A percentile compares a stretch with the other conserved stretches of the same genome.
Evolutionary conservation across 2,797 vertebrate genomes (phyloP).

Genomic region (Loriculus beryllinus): DNA sequence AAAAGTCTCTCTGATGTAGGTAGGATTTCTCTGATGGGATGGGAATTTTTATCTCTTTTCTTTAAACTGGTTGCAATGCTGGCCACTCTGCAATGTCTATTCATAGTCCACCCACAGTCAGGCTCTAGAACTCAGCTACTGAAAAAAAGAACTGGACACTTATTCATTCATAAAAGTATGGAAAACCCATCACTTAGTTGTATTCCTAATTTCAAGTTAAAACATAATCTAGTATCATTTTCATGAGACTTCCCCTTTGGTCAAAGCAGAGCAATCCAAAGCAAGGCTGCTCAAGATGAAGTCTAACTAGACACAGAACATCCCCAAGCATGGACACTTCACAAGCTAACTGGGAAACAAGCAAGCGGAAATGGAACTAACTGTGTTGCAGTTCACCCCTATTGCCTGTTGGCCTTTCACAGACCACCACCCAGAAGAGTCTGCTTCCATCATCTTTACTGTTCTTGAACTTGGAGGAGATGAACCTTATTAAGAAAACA

Average conservation of each 20-base stretch:
- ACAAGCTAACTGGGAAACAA: not conserved
- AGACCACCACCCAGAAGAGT: not conserved
- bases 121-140: rapidly evolving
- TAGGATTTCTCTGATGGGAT: not conserved
- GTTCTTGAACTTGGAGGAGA: not conserved
- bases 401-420: not conserved
- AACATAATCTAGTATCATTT: not conserved
- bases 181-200: not conserved
- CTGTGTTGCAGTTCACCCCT: not conserved
- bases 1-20: not conserved
- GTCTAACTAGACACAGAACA: not conserved
- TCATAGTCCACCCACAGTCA: not conserved
- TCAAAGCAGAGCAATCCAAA: not conserved
- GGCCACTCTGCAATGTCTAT: not conserved
- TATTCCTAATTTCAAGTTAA: not conserved
- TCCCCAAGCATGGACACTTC: not conserved
- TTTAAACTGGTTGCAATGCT: not conserved
- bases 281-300: not conserved
- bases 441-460: not conserved
- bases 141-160: not conserved
- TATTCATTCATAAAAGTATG: not conserved
- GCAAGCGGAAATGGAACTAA: not conserved
- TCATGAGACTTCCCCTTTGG: not conserved
- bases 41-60: not conserved
- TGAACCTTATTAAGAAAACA: not conserved